Evolutionary conservation across 2,888 invertebrate genomes (phyloP).

Genomic region (Cosmia pyralina): DNA sequence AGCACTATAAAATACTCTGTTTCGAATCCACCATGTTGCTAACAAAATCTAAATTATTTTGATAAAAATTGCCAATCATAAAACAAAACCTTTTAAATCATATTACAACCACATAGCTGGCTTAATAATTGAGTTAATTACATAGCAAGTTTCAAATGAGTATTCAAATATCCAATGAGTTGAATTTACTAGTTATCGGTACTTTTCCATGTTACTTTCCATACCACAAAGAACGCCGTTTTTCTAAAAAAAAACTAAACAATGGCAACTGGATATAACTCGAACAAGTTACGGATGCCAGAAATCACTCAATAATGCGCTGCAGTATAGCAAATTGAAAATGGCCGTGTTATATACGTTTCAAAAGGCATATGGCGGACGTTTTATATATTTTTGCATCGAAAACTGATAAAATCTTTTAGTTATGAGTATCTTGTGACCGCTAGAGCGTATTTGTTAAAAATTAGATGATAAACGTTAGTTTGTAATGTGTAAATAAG

Average conservation of each 20-base stretch:
- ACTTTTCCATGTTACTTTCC: slow-evolving; percentile 34
- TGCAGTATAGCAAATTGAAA: slow-evolving; percentile 58
- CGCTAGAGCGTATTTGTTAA: slow-evolving; percentile 89
- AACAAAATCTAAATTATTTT: slow-evolving; percentile 7
- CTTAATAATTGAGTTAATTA: slow-evolving; percentile 17
- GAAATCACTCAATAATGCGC: slow-evolving; percentile 37
- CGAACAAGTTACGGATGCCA: slow-evolving; percentile 71
- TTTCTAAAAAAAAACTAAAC: slow-evolving; percentile 77
- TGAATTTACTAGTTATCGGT: slow-evolving; percentile 23
- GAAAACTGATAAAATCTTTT: slow-evolving; percentile 90
- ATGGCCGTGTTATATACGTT: slow-evolving; percentile 81
- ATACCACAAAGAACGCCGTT: slow-evolving; percentile 76
- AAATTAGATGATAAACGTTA: slow-evolving; percentile 89
- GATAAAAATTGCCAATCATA: slow-evolving; percentile 32
- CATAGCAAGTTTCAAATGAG: neutral
- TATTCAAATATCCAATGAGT: slow-evolving; percentile 23
- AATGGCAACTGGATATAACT: slow-evolving; percentile 85
- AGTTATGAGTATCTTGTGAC: slow-evolving; percentile 90
- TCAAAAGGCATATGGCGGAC: slow-evolving; percentile 91
- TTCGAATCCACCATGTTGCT: neutral
- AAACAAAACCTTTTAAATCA: slow-evolving; percentile 15
- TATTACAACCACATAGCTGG: neutral
- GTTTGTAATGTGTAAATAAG: slow-evolving; percentile 90
- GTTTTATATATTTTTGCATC: slow-evolving; percentile 91
- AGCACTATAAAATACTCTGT: too few relatives aligned